Base-by-base conservation (phyloP, 2,888 invertebrate genomes). In the Reticulitermes lucifugus region DNA sequence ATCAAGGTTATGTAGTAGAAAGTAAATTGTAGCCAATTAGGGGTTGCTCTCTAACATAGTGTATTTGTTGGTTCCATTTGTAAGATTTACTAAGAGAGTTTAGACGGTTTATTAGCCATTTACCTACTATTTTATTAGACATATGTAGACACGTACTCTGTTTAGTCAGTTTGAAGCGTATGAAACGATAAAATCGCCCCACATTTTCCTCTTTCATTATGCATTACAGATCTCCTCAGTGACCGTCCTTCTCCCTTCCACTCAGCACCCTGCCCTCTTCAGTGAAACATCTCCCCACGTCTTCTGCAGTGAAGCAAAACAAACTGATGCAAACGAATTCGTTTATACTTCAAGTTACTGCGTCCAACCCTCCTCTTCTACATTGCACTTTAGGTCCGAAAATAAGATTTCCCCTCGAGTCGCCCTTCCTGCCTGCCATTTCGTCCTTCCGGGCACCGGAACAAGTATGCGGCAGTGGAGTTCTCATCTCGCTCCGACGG, bases 391-490 rank as follows among this genome's bases (percentile, higher is more conserved):
- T n/a, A n/a, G 55, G 55, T 55, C 55, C 65, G 25, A 65, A 65
- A 65, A 65, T 65, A 65, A 65, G 65, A 65, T 65, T 65, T 65
- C 65, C 65, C n/a, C 25, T 25, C n/a, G n/a, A 65, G 65, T 65
- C 65, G 65, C 65, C 65, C 65, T 65, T 65, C 65, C 65, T 65
- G 65, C 12, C 65, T 25, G 55, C 55, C 55, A 55, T 55, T 55
- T 18, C 55, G 55, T 55, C 12, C 65, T 65, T 65, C 65, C 65
- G 65, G 65, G 65, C 65, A 65, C 65, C 65, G 65, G 65, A 65
- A 65, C 65, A 65, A 65, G n/a, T n/a, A n/a, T 25, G 65, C 65
- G 25, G 65, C 65, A 18, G 55, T 18, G 18, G 18, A 55, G 55
- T 18, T 12, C 18, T 55, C 14, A 9, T 51, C 55, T 55, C 55